Evolutionary conservation across 2,113 vertebrate genomes (phyloP).

Genomic region (Vanacampus margaritifer): DNA sequence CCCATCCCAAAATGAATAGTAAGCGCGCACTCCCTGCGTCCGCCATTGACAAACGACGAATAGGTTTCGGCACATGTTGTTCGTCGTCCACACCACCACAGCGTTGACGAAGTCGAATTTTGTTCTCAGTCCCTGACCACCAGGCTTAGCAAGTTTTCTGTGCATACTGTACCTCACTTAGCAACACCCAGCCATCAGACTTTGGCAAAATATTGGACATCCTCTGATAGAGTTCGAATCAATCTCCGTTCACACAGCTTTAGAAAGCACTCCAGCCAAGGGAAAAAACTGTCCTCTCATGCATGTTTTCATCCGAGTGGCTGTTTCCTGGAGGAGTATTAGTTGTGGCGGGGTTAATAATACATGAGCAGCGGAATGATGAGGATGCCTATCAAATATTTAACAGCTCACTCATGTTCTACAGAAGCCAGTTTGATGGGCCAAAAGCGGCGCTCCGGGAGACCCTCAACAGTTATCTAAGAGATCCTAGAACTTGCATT

Average conservation of each 20-base stretch:
- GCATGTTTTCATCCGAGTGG: constrained; percentile 26
- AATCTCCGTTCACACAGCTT: not conserved
- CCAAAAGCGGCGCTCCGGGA: constrained; percentile 25
- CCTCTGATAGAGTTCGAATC: not conserved
- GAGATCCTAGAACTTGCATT: constrained; percentile 12
- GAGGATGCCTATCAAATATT: constrained; percentile 66
- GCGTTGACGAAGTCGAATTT: no score
- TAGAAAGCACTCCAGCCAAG: not conserved
- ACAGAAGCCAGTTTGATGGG: constrained; percentile 30
- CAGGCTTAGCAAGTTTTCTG: no score
- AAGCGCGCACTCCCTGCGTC: no score
- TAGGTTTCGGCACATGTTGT: no score
- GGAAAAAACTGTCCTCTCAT: constrained; percentile 18
- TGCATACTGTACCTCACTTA: not conserved
- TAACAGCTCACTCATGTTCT: constrained; percentile 58
- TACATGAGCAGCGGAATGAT: constrained; percentile 56
- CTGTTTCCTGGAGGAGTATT: constrained; percentile 47
- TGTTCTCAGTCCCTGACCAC: no score
- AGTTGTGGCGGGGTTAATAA: constrained; percentile 55
- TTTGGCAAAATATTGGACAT: not conserved
- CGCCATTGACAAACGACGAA: no score
- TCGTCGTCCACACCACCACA: no score
- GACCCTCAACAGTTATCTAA: constrained; percentile 23
- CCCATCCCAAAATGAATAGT: no score
- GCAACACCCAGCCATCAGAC: not conserved